Conservation (phyloP, 1,140 invertebrate genomes). For the Carposina sasakii region DNA sequence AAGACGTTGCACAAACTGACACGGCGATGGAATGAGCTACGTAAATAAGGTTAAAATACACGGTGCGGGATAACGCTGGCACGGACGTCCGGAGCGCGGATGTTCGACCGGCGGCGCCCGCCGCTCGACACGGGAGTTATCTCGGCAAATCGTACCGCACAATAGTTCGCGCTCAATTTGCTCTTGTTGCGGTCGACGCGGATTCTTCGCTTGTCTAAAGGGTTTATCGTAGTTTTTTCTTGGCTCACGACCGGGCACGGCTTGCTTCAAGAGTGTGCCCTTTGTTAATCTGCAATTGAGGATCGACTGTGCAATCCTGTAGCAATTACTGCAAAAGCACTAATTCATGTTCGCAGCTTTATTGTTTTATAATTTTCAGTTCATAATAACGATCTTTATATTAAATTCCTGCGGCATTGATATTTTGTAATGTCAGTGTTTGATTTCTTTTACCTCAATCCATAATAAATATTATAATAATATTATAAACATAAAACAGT, state of each 20-base stretch:
- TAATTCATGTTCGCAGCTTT: constrained; percentile 36
- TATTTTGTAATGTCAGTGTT: too few species aligned
- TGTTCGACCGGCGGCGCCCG: constrained; percentile 42
- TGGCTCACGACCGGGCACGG: constrained; percentile 33
- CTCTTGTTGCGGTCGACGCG: constrained; percentile 65
- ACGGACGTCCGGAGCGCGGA: constrained; percentile 56
- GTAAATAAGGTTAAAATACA: too few species aligned
- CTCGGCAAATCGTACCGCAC: constrained; percentile 64
- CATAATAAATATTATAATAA: too few species aligned
- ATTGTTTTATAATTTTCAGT: too few species aligned
- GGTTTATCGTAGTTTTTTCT: constrained; percentile 61
- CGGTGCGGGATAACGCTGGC: too few species aligned
- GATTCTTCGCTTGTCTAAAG: constrained; percentile 66
- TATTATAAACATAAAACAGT: too few species aligned
- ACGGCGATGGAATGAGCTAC: too few species aligned
- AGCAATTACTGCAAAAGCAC: constrained; percentile 42
- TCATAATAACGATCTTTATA: too few species aligned
- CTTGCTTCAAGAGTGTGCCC: constrained; percentile 42
- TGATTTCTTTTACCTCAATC: too few species aligned
- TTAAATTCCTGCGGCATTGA: too few species aligned
- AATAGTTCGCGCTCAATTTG: constrained; percentile 67
- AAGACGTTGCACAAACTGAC: too few species aligned
- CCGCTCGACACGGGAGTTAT: constrained; percentile 61
- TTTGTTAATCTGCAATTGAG: constrained; percentile 45
- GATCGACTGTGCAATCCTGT: constrained; percentile 33